phyloP scores from a whole-genome alignment of 2,888 invertebrate species.

The Melanophora roralis region DNA sequence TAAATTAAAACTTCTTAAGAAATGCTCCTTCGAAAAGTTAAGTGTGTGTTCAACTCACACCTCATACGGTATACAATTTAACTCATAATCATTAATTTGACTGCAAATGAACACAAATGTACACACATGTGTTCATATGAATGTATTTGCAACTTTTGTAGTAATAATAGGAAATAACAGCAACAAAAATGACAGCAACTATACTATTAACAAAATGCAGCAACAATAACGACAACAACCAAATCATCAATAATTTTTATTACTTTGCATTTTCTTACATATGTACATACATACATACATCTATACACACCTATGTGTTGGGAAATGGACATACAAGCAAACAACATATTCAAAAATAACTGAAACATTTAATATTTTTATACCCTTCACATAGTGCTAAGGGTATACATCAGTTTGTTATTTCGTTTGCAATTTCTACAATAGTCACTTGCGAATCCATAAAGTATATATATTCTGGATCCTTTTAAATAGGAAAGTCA shows the following conservation, averaged over 20 bases:
- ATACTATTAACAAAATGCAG: constrained; percentile 47
- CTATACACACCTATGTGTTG: background rate
- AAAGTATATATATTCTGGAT: too few relatives aligned
- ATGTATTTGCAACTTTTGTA: constrained; percentile 56
- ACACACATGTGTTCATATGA: too few relatives aligned
- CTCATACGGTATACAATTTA: constrained; percentile 59
- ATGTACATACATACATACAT: background rate
- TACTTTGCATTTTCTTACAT: constrained; percentile 62
- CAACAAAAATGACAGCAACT: constrained; percentile 34
- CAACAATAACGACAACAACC: constrained; percentile 53
- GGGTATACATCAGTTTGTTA: too few relatives aligned
- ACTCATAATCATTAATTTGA: constrained; percentile 62
- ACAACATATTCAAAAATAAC: too few relatives aligned
- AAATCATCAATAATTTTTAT: constrained; percentile 66
- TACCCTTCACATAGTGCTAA: too few relatives aligned
- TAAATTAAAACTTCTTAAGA: constrained; percentile 27
- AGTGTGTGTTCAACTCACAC: constrained; percentile 59
- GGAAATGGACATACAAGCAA: constrained; percentile 9
- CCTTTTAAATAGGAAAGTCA: too few relatives aligned
- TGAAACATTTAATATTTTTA: constrained; percentile 52
- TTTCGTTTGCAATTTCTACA: too few relatives aligned
- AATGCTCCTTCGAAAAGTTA: constrained; percentile 42
- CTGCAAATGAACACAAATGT: constrained; percentile 55
- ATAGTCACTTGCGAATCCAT: too few relatives aligned
- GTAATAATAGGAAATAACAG: constrained; percentile 45